Evolutionary conservation across 2,113 vertebrate species (phyloP).

Genomic region (Tragelaphus imberbis): DNA sequence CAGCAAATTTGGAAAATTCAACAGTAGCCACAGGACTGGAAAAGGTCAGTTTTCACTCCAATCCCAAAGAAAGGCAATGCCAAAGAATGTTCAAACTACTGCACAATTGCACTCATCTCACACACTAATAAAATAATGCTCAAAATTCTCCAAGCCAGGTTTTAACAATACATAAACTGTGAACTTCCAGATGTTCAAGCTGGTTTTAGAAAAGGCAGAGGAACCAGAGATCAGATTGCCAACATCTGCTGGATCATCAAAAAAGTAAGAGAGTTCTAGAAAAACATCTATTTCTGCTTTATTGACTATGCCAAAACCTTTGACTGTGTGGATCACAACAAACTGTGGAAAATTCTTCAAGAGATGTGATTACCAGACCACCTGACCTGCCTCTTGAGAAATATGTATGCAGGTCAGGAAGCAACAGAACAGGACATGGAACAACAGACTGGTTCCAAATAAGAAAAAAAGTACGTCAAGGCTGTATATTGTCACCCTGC

Average conservation of each 20-base stretch:
- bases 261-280: background rate
- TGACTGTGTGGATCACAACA: background rate
- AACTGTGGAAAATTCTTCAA: background rate
- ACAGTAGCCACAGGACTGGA: too few relatives aligned
- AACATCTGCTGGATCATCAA: accelerated
- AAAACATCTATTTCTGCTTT: background rate
- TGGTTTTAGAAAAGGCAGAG: background rate
- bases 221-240: too few relatives aligned
- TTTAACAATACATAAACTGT: accelerated
- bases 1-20: too few relatives aligned
- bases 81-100: background rate
- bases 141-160: background rate
- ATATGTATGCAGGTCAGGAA: background rate
- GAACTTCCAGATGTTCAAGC: background rate
- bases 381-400: background rate
- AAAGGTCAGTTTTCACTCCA: too few relatives aligned
- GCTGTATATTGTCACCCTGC: background rate
- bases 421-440: background rate
- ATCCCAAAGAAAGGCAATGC: too few relatives aligned
- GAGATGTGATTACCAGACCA: background rate
- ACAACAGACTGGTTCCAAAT: background rate
- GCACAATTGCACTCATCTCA: background rate
- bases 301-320: background rate
- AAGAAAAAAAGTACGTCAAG: background rate
- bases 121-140: background rate